Evolutionary conservation across 2,113 vertebrate genomes (phyloP), one percentile per base, ranked within the genome.

Genomic region (Hippocampus abdominalis): DNA sequence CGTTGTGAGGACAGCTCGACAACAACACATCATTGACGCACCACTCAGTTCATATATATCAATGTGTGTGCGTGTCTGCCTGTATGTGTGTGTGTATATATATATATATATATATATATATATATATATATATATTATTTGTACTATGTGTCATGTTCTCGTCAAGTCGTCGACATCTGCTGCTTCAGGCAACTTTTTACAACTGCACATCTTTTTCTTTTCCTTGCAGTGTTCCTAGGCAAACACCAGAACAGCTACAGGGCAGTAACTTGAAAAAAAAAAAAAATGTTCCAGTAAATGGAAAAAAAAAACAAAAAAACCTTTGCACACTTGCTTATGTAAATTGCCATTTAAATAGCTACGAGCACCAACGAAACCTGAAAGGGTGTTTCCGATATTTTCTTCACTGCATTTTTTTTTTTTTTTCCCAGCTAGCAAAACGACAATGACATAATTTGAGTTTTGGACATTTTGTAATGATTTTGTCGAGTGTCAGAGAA

Each of bases 401-500:
- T 1, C 12, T 2, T n/a, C 10, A 2, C 3, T 11, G 11, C 3
- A 32, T 20, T 6, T 0, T 10, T 23, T 23, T 56, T n/a, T 46
- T 46, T 46, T 4, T n/a, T n/a, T n/a, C n/a, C n/a, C 12, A 23
- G 11, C 57, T 18, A 60, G 8, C 7, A 2, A 60, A 32, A 20
- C 9, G 21, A 20, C 10, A 15, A 3, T 12, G 20, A 42, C 4
- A 7, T n/a, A 27, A 25, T 42, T 18, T 8, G 13, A 64, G 13
- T 60, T 60, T 60, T 29, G 27, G 2, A 42, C n/a, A 12, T 44
- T 12, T 18, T 53, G 20, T 53, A 29, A 15, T n/a, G 23, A 10
- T 13, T 63, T 57, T 3, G 11, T 13, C n/a, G 4, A 10, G 29
- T 25, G 57, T 32, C 8, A 29, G 54, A 65, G 70, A 79, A 75